Percentiles rank a stretch among this genome's conserved stretches.
Conservation (phyloP, 92 coral and sea anemone species). For the Metridium senile region DNA sequence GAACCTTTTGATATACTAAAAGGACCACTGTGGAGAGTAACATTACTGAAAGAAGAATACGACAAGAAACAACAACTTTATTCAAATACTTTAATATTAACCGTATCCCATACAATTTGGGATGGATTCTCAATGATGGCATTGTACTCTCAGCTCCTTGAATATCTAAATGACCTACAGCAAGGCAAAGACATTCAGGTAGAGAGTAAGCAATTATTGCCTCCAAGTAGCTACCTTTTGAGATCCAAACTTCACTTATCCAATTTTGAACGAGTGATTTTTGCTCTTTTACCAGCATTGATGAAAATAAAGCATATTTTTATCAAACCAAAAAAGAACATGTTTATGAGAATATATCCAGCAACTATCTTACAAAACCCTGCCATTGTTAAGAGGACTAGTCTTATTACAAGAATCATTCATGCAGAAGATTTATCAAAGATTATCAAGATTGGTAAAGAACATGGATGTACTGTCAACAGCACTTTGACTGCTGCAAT, state of each 20-base stretch:
- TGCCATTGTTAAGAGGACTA: conserved; percentile 24
- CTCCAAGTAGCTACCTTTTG: conserved; percentile 4
- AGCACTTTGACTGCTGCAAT: conserved; percentile 46
- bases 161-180: conserved; percentile 29
- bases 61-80: conserved; percentile 4
- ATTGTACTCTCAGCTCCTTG: conserved; percentile 23
- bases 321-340: conserved; percentile 11
- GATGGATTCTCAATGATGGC: conserved; percentile 46
- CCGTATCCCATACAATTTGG: conserved; percentile 26
- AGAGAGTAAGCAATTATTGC: conserved; percentile 24
- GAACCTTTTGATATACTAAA: conserved; percentile 15
- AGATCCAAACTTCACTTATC: background rate
- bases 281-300: conserved; percentile 2
- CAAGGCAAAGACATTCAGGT: conserved; percentile 29
- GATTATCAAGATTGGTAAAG: conserved; percentile 23
- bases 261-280: background rate
- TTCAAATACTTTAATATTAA: conserved; percentile 30
- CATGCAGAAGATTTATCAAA: conserved; percentile 12
- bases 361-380: conserved; percentile 31
- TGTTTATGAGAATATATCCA: conserved; percentile 18
- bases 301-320: background rate
- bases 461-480: conserved; percentile 28
- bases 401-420: conserved; percentile 19
- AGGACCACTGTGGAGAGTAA: conserved; percentile 48
- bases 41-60: conserved; percentile 12